These are phyloP conservation scores for Herpailurus yagouaroundi DNA, from an alignment of 2,113 vertebrate genomes.

Conservation along the genomic window DNA sequence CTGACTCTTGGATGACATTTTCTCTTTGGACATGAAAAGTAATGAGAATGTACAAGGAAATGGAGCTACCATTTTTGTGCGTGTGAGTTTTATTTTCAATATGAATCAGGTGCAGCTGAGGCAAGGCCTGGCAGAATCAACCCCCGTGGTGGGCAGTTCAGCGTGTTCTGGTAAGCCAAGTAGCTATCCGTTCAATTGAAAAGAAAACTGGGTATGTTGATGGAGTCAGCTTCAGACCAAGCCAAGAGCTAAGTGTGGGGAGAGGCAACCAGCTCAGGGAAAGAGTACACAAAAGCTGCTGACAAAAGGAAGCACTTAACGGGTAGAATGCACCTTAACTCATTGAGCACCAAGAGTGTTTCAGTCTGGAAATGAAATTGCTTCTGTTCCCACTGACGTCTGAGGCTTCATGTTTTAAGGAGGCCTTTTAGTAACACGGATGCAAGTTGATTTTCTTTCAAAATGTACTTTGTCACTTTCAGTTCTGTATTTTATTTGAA, in stretches of 20 bases:
- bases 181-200: not conserved
- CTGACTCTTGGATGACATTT: not conserved
- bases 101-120: not conserved
- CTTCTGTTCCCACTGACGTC: not conserved
- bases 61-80: not conserved
- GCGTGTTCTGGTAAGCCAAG: not conserved
- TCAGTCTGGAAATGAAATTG: constrained; percentile 29
- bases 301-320: not conserved
- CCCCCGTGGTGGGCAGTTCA: not conserved
- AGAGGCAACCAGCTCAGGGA: not conserved
- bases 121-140: not conserved
- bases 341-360: not conserved
- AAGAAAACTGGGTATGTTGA: not conserved
- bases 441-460: not conserved
- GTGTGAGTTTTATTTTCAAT: constrained; percentile 5
- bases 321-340: not conserved
- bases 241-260: not conserved
- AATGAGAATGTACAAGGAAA: not conserved
- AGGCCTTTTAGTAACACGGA: not conserved
- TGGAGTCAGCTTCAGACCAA: not conserved
- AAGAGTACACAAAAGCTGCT: not conserved
- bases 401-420: not conserved
- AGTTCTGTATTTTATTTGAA: constrained; percentile 36
- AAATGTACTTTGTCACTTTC: not conserved
- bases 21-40: not conserved